phyloP scores from a whole-genome alignment of 2,797 vertebrate genomes.

The Lutjanus argentimaculatus region DNA sequence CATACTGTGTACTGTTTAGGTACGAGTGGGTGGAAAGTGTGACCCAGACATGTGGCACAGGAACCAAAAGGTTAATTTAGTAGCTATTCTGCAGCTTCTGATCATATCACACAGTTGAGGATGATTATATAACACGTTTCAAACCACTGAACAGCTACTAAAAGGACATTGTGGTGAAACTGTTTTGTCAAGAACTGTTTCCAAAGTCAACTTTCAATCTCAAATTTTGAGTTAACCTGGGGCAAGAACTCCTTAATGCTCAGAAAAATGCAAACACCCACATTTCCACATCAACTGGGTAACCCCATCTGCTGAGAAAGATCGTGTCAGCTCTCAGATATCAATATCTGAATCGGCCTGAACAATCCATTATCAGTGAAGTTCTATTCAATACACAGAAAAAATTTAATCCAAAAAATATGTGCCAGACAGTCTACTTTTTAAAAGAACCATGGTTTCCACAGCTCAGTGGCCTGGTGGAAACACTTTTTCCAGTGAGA shows the following conservation, averaged over 20 bases:
- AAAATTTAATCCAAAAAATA: constrained; percentile 18
- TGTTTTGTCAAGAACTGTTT: neutral
- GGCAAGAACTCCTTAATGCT: neutral
- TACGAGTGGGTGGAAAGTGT: no score
- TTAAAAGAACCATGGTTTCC: constrained; percentile 35
- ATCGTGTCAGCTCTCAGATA: neutral
- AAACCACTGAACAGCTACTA: neutral
- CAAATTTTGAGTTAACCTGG: neutral
- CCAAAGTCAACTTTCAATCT: neutral
- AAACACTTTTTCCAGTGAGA: constrained; percentile 58
- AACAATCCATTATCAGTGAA: neutral
- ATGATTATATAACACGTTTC: no score
- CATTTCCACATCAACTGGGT: neutral
- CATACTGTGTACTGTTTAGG: no score
- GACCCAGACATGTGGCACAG: no score
- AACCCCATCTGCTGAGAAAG: neutral
- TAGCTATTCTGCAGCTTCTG: neutral
- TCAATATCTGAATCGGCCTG: neutral
- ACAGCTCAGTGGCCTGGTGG: constrained; percentile 34
- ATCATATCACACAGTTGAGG: neutral
- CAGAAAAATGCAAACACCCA: neutral
- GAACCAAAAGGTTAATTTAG: neutral
- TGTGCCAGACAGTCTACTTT: constrained; percentile 24
- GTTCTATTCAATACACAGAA: constrained; percentile 1
- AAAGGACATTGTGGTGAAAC: neutral